phyloP scores from a whole-genome alignment of 2,888 invertebrate genomes.

The Fragum fragum region DNA sequence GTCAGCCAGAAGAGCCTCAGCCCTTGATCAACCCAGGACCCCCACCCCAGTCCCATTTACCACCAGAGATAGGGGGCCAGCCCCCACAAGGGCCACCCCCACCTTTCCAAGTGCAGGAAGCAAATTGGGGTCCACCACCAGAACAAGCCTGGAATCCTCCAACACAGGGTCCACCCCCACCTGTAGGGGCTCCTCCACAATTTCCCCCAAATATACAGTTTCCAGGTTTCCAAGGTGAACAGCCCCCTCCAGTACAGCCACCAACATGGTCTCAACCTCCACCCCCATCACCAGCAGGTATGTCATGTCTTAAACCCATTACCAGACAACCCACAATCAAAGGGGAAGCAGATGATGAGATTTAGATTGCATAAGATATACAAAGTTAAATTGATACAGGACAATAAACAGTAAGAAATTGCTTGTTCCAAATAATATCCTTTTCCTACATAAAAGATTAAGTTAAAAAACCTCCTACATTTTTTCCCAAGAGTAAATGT shows the following conservation, averaged over 20 bases:
- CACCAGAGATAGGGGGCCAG: slow-evolving; percentile 35
- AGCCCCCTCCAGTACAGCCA: slow-evolving; percentile 38
- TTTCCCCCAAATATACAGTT: slow-evolving; percentile 45
- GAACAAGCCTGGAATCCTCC: slow-evolving; percentile 30
- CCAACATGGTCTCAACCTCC: slow-evolving; percentile 54
- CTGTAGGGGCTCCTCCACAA: slow-evolving; percentile 39
- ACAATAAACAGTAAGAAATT: no score
- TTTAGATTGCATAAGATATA: no score
- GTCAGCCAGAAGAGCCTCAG: slow-evolving; percentile 36
- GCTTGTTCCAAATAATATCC: no score
- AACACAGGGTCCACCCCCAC: slow-evolving; percentile 41
- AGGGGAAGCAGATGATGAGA: no score
- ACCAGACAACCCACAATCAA: no score
- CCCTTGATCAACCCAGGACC: slow-evolving; percentile 5
- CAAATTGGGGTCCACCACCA: slow-evolving; percentile 46
- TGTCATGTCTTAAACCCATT: no score
- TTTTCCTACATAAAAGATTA: no score
- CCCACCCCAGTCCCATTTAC: slow-evolving; percentile 20
- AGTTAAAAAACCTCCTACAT: no score
- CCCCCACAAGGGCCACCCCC: slow-evolving; percentile 36
- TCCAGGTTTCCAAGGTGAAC: slow-evolving; percentile 42
- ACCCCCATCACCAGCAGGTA: slow-evolving; percentile 54
- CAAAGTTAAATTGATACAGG: no score
- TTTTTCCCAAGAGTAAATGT: no score
- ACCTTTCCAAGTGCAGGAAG: slow-evolving; percentile 31